phyloP scores from a whole-genome alignment of 2,113 vertebrate species.

The Syngnathus scovelli region DNA sequence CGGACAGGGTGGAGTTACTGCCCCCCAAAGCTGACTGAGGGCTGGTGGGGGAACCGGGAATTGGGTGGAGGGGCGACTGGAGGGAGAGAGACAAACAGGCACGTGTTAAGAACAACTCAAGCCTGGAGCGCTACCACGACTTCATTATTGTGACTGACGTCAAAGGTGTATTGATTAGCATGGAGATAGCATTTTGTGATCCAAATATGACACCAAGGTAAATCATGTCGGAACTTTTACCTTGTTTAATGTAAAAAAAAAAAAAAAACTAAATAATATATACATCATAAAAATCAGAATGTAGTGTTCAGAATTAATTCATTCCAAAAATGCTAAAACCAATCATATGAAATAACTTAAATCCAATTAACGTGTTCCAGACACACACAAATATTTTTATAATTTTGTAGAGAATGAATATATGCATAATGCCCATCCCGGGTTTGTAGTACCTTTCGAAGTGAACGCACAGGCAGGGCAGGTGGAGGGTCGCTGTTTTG shows the following conservation, averaged over 20 bases:
- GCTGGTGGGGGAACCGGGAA: conserved; percentile 91
- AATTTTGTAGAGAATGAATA: no score
- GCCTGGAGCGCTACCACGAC: conserved; percentile 5
- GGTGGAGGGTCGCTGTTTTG: conserved; percentile 85
- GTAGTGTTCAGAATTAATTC: no score
- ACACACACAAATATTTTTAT: no score
- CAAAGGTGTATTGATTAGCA: conserved; percentile 10
- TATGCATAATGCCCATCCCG: no score
- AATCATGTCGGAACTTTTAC: not conserved
- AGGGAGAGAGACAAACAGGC: conserved; percentile 16
- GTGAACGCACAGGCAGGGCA: conserved; percentile 83
- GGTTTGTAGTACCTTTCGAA: conserved; percentile 79
- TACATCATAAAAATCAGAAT: no score
- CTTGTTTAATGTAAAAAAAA: not conserved
- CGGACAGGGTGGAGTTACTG: conserved; percentile 92
- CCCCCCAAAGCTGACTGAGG: conserved; percentile 90
- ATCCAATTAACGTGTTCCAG: no score
- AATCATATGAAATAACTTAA: no score
- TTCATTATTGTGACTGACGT: conserved; percentile 5
- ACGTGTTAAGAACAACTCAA: not conserved
- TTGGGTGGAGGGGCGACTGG: conserved; percentile 91
- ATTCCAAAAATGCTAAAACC: no score
- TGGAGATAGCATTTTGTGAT: not conserved
- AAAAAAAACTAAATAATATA: no score
- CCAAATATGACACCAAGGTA: not conserved